Evolutionary conservation across 2,888 invertebrate species (phyloP), one percentile per base, ranked within the genome.

Genomic region (Synergus gifuensis): DNA sequence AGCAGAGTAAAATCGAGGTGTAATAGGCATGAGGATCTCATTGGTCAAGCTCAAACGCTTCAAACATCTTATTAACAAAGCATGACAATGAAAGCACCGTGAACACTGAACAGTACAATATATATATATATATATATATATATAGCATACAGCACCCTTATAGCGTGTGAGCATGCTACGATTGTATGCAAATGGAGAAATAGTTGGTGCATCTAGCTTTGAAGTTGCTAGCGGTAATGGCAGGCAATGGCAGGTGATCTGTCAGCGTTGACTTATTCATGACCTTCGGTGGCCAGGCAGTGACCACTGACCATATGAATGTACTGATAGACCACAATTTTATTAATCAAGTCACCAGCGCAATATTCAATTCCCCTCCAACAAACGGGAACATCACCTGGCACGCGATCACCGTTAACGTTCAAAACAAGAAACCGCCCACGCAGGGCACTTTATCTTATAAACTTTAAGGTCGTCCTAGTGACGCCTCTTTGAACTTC

Each of bases 361-460:
- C 66, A 81, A 78, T 77, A 73, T n/a, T 54, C 49, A 28, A 28
- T 69, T 28, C 69, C 49, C 69, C 85, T 85, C 84, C 82, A 83
- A 82, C 82, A 79, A 88, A 87, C 87, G 85, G 87, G 85, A 85
- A 85, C 86, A 83, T 86, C 88, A 87, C 88, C 87, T 88, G 83
- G 84, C 85, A 82, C 80, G 81, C 82, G 80, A 85, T 84, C 85
- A 87, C 89, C 88, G 88, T 89, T 88, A 89, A 82, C 85, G 81
- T 82, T 85, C 82, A 84, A 83, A 87, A 88, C 82, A 83, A 79
- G 81, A 79, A 79, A 64, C 66, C 44, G 73, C 73, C 73, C 49
- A 73, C 73, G 49, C 73, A 73, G 73, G 73, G 36, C 40, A 73
- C 49, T 73, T 73, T 73, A 73, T 73, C 36, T 73, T 22, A 12